Evolutionary conservation across 2,888 invertebrate species (phyloP).

Genomic region (Tipula unca): DNA sequence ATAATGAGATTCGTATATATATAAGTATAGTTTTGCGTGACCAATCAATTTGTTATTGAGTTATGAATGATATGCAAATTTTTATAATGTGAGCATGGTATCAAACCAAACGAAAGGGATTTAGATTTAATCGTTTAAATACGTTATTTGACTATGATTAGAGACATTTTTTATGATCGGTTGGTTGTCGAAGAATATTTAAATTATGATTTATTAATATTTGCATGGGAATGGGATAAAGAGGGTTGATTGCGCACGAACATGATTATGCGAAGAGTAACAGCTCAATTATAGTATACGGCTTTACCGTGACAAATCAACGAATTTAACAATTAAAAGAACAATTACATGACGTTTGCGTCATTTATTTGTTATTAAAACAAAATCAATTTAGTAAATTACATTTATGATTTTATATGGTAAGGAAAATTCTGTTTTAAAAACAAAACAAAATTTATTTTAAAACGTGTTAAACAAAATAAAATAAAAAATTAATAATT

Average conservation of each 20-base stretch:
- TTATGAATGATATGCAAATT: not conserved
- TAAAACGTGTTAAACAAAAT: too few relatives aligned
- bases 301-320: too few relatives aligned
- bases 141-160: not conserved
- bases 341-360: too few relatives aligned
- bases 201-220: not conserved
- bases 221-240: not conserved
- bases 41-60: not conserved
- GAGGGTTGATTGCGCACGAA: not conserved
- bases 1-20: not conserved
- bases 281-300: not conserved
- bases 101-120: not conserved
- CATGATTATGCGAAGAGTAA: not conserved
- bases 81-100: not conserved
- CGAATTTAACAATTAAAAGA: too few relatives aligned
- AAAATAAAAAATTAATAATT: too few relatives aligned
- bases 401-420: too few relatives aligned
- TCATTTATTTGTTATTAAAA: too few relatives aligned
- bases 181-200: not conserved
- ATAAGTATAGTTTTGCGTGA: not conserved
- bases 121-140: not conserved
- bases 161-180: not conserved
- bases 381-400: too few relatives aligned
- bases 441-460: too few relatives aligned
- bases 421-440: too few relatives aligned